Base-by-base conservation (phyloP, 1,140 invertebrate genomes). In the Saccostrea glomerata region DNA sequence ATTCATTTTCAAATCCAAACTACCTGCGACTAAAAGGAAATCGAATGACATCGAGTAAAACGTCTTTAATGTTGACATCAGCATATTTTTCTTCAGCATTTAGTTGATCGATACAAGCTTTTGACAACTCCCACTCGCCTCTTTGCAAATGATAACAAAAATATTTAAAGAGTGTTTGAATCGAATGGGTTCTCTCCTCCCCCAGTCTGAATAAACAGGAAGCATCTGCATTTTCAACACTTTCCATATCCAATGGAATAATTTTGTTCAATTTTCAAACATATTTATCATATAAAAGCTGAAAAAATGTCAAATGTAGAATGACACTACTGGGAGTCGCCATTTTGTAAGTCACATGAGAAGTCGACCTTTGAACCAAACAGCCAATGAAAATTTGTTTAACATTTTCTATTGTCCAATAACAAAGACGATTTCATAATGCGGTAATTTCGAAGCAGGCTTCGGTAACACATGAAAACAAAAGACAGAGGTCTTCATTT, bases 61-160 rank as follows among this genome's bases (percentile, higher is more conserved):
- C 54, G 23, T 92, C 88, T 40, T 82, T 85, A 13, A 93, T 87
- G 82, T 89, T 86, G 12, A 82, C 36, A 11, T 55, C 85, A 23
- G 87, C 23, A 36, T 60, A 20, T 17, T 23, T 15, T 47, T 25
- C 82, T 58, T 86, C 55, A 36, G 82, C 55, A 55, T 87, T 58
- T 70, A 93, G 77, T 73, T 90, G 89, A n/a, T 90, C 58, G n/a
- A 93, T 87, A 84, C 93, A 92, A 20, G 94, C 88, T 82, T 90
- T 89, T 1, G 94, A 94, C 77, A 94, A 91, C 90, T 95, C 94
- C 94, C 94, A 95, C 87, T 94, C 94, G n/a, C 94, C 94, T 36
- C 94, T 86, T 86, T 91, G 92, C 15, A 95, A 58, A 91, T 94
- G 92, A 84, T 95, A 93, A 82, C 93, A 94, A 89, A 95, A 95